These are phyloP conservation scores for Phrynocephalus forsythii DNA, from an alignment of 2,797 vertebrate genomes.

Conservation along the genomic window DNA sequence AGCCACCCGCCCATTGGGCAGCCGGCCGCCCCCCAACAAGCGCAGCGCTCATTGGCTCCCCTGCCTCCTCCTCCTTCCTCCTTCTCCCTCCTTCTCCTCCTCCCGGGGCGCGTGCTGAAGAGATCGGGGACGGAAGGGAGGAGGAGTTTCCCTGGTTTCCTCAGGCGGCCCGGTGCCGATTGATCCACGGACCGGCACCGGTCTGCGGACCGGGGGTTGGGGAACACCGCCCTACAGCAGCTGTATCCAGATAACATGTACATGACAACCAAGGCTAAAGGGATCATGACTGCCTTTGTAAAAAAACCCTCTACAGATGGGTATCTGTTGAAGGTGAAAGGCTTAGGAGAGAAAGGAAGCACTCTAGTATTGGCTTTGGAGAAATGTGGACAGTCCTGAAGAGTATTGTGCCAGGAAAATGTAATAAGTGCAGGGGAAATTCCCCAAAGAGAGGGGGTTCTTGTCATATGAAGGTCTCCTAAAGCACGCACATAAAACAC, in stretches of 20 bases:
- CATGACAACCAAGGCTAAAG: constrained; percentile 41
- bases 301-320: constrained; percentile 37
- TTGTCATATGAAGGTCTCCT: neutral
- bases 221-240: constrained; percentile 9
- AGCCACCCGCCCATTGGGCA: too few species aligned
- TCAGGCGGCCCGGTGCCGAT: too few species aligned
- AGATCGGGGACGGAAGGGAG: too few species aligned
- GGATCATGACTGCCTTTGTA: constrained; percentile 28
- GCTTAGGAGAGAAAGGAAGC: constrained; percentile 18
- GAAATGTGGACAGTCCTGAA: constrained; percentile 35
- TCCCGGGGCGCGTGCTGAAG: too few species aligned
- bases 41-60: too few species aligned
- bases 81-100: too few species aligned
- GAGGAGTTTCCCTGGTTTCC: too few species aligned
- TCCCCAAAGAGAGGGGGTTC: neutral
- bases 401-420: constrained; percentile 17
- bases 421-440: neutral
- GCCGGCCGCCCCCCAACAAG: too few species aligned
- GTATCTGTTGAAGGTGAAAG: constrained; percentile 35
- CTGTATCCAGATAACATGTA: constrained; percentile 4
- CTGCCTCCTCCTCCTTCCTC: too few species aligned
- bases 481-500: neutral
- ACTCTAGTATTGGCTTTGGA: constrained; percentile 16
- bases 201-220: too few species aligned
- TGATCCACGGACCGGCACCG: too few species aligned